Conservation (phyloP, 2,797 vertebrate genomes). For the Neosilurus hyrtlii region DNA sequence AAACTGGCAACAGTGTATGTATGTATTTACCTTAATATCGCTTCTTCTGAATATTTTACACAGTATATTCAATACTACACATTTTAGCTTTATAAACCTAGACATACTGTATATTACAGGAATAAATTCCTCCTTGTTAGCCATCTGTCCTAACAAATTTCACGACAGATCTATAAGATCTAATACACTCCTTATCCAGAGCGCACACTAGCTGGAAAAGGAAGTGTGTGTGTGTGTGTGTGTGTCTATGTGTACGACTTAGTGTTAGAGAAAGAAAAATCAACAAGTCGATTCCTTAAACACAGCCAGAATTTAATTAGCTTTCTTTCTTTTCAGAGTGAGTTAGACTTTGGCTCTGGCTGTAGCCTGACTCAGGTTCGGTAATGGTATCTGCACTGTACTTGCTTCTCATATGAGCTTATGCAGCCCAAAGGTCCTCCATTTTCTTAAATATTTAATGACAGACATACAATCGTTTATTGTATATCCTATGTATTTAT, state of each 20-base stretch:
- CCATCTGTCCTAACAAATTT: neutral
- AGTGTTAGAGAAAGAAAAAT: neutral
- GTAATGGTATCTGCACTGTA: neutral
- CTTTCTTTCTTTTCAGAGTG: neutral
- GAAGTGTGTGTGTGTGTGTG: neutral
- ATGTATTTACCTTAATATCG: neutral
- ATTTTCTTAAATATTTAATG: neutral
- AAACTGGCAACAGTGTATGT: neutral
- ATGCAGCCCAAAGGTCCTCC: neutral
- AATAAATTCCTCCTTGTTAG: neutral
- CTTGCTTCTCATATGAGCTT: neutral
- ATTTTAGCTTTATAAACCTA: neutral
- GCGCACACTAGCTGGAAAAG: neutral
- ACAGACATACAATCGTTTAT: neutral
- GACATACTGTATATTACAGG: neutral
- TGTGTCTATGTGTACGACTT: neutral
- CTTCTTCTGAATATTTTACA: neutral
- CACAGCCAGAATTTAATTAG: neutral
- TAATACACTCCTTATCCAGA: neutral
- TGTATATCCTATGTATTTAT: neutral
- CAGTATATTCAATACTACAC: neutral
- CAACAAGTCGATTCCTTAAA: conserved; percentile 3
- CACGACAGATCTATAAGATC: neutral
- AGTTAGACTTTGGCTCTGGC: neutral
- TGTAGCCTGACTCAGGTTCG: neutral